These are phyloP conservation scores for Heterocephalus glaber DNA, from an alignment of 2,113 vertebrate species.

Conservation along the genomic window DNA sequence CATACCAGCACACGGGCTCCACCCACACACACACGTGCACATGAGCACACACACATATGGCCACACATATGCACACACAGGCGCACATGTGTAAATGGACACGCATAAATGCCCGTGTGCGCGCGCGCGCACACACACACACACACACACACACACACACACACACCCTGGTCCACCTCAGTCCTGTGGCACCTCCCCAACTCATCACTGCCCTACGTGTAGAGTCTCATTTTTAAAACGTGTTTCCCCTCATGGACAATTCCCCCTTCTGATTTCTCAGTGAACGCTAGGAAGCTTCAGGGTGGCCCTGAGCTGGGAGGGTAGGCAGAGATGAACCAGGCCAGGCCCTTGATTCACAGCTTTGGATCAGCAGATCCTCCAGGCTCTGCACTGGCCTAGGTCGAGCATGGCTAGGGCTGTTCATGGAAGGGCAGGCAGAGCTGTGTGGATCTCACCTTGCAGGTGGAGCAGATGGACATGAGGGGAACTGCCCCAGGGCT, in stretches of 20 bases:
- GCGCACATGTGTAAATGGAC: no score
- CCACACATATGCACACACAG: no score
- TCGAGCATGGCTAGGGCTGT: neutral
- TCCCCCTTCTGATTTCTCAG: neutral
- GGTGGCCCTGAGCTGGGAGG: neutral
- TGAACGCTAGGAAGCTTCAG: neutral
- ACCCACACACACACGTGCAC: neutral
- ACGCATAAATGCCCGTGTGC: neutral
- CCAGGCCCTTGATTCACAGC: neutral
- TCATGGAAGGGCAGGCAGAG: neutral
- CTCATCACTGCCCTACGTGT: neutral
- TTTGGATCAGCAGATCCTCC: neutral
- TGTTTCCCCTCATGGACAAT: neutral
- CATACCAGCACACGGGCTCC: neutral
- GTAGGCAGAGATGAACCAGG: neutral
- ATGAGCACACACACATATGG: neutral
- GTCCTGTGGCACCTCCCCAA: neutral
- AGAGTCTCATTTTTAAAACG: neutral
- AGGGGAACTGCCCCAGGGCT: neutral
- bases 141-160: no score
- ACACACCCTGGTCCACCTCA: rapidly evolving
- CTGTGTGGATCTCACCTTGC: neutral
- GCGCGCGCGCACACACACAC: no score
- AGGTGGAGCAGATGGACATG: neutral
- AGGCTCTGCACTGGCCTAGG: neutral